These are phyloP conservation scores for Biston stratarius DNA, from an alignment of 2,888 invertebrate genomes.

Conservation along the genomic window DNA sequence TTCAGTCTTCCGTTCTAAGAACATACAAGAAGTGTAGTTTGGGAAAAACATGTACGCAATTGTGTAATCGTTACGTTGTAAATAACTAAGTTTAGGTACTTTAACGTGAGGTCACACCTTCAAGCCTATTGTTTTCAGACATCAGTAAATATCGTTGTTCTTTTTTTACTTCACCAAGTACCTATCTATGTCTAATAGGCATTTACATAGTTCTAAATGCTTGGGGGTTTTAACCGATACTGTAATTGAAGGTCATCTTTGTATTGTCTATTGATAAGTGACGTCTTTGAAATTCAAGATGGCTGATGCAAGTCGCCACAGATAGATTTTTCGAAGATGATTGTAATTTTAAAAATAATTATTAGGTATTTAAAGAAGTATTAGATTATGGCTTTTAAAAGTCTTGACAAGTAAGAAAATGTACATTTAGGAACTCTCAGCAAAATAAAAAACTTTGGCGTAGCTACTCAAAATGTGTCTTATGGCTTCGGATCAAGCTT, in stretches of 20 bases:
- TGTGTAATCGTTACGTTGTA: not conserved
- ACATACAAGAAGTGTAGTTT: not conserved
- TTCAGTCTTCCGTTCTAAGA: too few species aligned
- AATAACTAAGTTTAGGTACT: not conserved
- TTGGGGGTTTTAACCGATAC: conserved; percentile 2
- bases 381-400: too few species aligned
- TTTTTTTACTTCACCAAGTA: not conserved
- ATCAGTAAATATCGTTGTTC: not conserved
- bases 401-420: too few species aligned
- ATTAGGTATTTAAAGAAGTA: not conserved
- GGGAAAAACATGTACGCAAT: conserved; percentile 1
- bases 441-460: too few species aligned
- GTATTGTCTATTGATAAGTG: not conserved
- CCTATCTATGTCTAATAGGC: conserved; percentile 4
- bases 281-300: not conserved
- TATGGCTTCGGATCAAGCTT: too few species aligned
- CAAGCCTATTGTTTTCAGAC: not conserved
- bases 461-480: too few species aligned
- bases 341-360: not conserved
- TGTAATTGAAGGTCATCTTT: conserved; percentile 1
- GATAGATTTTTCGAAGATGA: not conserved
- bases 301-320: not conserved
- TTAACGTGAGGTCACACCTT: not conserved
- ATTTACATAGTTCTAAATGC: not conserved
- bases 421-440: too few species aligned